Evolutionary conservation across 2,888 invertebrate genomes (phyloP), one percentile per base, ranked within the genome.

Genomic region (Criorhina ranunculi): DNA sequence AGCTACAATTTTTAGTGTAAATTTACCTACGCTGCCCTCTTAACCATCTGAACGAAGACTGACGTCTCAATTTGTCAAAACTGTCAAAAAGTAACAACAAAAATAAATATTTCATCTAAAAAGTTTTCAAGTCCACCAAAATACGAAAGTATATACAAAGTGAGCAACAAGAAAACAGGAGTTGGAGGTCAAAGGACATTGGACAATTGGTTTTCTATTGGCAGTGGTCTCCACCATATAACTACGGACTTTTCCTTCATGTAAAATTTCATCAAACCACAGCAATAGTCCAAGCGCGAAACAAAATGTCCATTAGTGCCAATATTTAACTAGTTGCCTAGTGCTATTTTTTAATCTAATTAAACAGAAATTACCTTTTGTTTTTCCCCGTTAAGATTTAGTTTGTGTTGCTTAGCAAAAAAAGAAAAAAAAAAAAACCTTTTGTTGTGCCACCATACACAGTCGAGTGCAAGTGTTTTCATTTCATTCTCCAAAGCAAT

Each of bases 391-490:
- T 57, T 15, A 62, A 46, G 8, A 49, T 40, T 77, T 24, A 51
- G 60, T 77, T 77, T 46, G 24, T 53, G 83, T 83, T 82, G 82
- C 82, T 78, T 78, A 78, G 78, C 83, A 78, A 83, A 69, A n/a
- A n/a, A n/a, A n/a, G n/a, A n/a, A n/a, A n/a, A n/a, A n/a, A n/a
- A n/a, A n/a, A n/a, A n/a, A 24, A 62, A 12, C 57, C 31, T 8
- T 67, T 73, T 78, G 83, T 83, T 78, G 44, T 78, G 67, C 44
- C 66, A 77, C n/a, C 51, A 24, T 46, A 35, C 42, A 53, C 44
- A 33, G 24, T 2, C 2, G 3, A 19, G 8, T 17, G 29, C 33
- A 55, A 40, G 4, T 33, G 12, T 42, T 44, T 19, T 44, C 9
- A 6, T 62, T 19, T 17, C 6, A 29, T 37, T n/a, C 59, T n/a